Evolutionary conservation across 2,888 invertebrate species (phyloP).

Genomic region (Mylabris sibirica): DNA sequence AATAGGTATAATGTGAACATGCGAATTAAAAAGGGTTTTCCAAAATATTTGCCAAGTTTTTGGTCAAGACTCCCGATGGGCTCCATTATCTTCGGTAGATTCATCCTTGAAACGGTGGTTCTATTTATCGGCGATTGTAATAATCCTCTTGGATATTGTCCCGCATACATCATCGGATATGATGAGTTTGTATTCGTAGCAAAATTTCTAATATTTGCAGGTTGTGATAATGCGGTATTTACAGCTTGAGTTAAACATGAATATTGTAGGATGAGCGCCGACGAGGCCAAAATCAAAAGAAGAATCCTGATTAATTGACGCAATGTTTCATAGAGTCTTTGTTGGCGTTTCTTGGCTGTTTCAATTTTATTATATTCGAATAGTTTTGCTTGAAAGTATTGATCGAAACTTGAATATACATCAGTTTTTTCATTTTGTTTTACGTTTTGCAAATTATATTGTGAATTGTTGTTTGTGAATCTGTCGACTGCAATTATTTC

Average conservation of each 20-base stretch:
- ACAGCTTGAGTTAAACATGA: neutral
- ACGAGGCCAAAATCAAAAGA: neutral
- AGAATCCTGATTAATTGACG: neutral
- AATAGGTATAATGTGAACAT: neutral
- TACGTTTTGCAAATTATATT: neutral
- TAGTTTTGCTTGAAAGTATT: conserved; percentile 32
- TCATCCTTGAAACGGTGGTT: neutral
- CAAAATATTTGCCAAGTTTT: neutral
- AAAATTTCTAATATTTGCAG: neutral
- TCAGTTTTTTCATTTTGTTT: neutral
- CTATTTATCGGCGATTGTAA: neutral
- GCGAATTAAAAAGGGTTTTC: neutral
- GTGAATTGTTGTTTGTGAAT: neutral
- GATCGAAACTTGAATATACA: conserved; percentile 38
- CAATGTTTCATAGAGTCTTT: neutral
- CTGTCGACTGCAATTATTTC: conserved; percentile 1
- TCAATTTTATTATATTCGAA: conserved; percentile 27
- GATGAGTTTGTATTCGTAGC: neutral
- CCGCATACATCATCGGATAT: neutral
- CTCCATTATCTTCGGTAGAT: neutral
- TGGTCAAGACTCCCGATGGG: neutral
- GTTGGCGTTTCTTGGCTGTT: conserved; percentile 7
- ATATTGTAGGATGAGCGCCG: neutral
- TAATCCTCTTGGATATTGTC: neutral
- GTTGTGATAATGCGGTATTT: neutral